A percentile compares a stretch with the other conserved stretches of the same genome.
Evolutionary conservation across 2,113 vertebrate genomes (phyloP).

Genomic region (Oncorhynchus gorbuscha): DNA sequence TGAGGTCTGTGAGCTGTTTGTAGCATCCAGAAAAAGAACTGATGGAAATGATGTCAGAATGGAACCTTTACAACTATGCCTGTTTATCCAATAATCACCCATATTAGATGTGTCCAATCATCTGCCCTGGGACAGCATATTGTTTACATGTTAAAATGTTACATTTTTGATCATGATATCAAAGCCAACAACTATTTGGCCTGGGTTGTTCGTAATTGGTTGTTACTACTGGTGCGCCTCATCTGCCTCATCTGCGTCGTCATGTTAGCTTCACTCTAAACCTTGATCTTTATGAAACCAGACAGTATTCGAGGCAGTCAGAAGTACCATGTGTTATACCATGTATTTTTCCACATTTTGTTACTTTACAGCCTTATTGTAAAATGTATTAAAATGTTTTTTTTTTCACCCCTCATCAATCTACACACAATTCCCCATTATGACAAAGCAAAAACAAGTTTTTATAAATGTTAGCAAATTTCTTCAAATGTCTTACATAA

Average conservation of each 20-base stretch:
- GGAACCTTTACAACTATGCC: background rate
- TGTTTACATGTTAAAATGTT: background rate
- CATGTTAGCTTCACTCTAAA: slow-evolving; percentile 8
- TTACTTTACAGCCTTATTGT: too few relatives aligned
- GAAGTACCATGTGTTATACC: too few relatives aligned
- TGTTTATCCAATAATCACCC: slow-evolving; percentile 1
- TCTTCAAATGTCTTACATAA: too few relatives aligned
- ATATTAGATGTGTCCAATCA: slow-evolving; percentile 30
- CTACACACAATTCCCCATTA: too few relatives aligned
- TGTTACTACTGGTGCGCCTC: slow-evolving; percentile 27
- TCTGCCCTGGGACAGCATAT: background rate
- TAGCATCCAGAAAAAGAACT: background rate
- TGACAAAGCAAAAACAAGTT: too few relatives aligned
- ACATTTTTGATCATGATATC: slow-evolving; percentile 21
- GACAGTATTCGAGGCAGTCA: too few relatives aligned
- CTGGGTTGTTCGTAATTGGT: slow-evolving; percentile 29
- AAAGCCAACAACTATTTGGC: slow-evolving; percentile 12
- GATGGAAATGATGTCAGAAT: slow-evolving; percentile 1
- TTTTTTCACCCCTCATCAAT: too few relatives aligned
- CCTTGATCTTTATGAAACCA: slow-evolving; percentile 21
- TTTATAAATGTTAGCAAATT: too few relatives aligned
- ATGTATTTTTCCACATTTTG: too few relatives aligned
- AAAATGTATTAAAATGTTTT: too few relatives aligned
- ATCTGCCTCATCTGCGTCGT: slow-evolving; percentile 28
- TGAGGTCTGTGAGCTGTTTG: background rate